Percentiles rank a stretch among this genome's conserved stretches.
These are phyloP conservation scores for Drusus annulatus DNA, from an alignment of 1,140 invertebrate species.

Conservation along the genomic window DNA sequence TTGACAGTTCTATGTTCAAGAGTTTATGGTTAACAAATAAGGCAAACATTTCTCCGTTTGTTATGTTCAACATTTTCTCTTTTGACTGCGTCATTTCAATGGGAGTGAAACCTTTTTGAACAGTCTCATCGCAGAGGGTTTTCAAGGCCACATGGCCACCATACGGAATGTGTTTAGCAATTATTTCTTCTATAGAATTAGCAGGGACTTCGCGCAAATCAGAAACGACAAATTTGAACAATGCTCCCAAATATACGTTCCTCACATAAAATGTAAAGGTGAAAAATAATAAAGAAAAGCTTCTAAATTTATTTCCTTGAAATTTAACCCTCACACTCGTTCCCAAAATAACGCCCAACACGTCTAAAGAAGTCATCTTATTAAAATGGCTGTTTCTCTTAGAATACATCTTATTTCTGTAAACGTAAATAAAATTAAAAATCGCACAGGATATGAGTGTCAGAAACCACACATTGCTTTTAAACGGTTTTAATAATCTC, in stretches of 20 bases:
- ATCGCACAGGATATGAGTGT: neutral
- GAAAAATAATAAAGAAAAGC: neutral
- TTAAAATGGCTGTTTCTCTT: neutral
- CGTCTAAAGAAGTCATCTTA: neutral
- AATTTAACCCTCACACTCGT: neutral
- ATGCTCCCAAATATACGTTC: neutral
- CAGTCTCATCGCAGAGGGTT: neutral
- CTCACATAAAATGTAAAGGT: conserved; percentile 12
- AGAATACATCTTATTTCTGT: too few species aligned
- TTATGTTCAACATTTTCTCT: neutral
- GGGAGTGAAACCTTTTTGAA: neutral
- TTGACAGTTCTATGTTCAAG: neutral
- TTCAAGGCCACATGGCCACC: neutral
- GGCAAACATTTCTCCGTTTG: neutral
- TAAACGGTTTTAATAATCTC: neutral
- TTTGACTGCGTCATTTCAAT: neutral
- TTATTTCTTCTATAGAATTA: neutral
- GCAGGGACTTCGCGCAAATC: neutral
- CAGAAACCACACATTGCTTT: neutral
- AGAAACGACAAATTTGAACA: conserved; percentile 13
- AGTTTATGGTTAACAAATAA: neutral
- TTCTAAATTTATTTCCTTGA: neutral
- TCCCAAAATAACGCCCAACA: conserved; percentile 6
- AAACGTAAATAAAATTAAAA: too few species aligned
- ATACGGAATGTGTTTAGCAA: neutral